phyloP scores from a whole-genome alignment of 1,140 invertebrate genomes.

The Babylonia areolata region DNA sequence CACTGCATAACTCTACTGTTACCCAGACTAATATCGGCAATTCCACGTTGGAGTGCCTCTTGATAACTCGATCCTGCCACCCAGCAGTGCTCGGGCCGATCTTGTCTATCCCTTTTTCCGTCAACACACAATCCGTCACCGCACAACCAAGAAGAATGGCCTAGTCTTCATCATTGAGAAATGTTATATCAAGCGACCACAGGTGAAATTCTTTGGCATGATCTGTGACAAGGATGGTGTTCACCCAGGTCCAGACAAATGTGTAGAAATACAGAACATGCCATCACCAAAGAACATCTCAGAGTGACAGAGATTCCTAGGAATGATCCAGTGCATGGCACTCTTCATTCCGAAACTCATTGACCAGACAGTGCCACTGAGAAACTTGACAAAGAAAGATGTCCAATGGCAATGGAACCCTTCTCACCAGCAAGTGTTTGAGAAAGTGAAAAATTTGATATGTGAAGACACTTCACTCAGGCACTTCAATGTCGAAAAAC shows the following conservation, averaged over 20 bases:
- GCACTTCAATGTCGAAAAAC: conserved; percentile 38
- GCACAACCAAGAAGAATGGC: not conserved
- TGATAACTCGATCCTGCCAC: too few species aligned
- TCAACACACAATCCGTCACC: too few species aligned
- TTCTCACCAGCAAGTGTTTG: not conserved
- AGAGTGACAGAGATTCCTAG: not conserved
- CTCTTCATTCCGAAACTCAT: not conserved
- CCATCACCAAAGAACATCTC: not conserved
- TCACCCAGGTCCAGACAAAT: not conserved
- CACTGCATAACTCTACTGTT: too few species aligned
- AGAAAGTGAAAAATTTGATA: not conserved
- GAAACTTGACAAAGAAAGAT: not conserved
- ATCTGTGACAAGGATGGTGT: not conserved
- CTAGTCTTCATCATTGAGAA: conserved; percentile 4
- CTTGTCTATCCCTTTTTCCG: too few species aligned
- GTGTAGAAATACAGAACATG: not conserved
- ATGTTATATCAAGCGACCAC: not conserved
- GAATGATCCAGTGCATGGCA: not conserved
- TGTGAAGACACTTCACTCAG: not conserved
- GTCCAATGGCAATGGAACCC: not conserved
- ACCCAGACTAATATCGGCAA: too few species aligned
- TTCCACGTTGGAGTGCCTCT: too few species aligned
- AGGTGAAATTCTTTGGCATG: not conserved
- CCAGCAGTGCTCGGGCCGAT: too few species aligned
- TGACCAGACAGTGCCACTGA: not conserved